phyloP scores from a whole-genome alignment of 2,888 invertebrate species.

The Yponomeuta sedellus region DNA sequence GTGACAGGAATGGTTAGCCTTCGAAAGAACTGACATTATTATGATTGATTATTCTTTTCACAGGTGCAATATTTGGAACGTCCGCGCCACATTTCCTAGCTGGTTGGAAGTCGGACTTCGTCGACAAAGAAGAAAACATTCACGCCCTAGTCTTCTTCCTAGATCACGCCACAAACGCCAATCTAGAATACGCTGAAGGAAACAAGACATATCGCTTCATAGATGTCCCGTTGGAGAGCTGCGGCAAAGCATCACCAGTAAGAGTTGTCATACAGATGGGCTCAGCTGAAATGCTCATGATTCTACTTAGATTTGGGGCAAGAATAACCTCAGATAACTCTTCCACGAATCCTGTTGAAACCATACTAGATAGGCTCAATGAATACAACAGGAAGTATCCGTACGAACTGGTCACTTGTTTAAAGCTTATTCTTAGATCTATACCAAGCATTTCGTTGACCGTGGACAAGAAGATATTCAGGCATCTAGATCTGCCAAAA shows the following conservation, averaged over 20 bases:
- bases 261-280: conserved; percentile 85
- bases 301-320: conserved; percentile 84
- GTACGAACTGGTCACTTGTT: conserved; percentile 81
- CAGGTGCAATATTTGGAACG: conserved; percentile 88
- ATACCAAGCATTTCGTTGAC: conserved; percentile 77
- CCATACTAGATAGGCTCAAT: conserved; percentile 79
- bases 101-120: conserved; percentile 92
- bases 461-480: conserved; percentile 45
- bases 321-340: conserved; percentile 75
- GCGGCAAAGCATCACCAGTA: conserved; percentile 83
- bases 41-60: conserved; percentile 21
- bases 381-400: conserved; percentile 80
- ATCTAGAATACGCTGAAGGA: conserved; percentile 72
- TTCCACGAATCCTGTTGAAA: conserved; percentile 78
- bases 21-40: not conserved
- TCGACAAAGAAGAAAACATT: conserved; percentile 85
- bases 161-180: conserved; percentile 83
- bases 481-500: conserved; percentile 48
- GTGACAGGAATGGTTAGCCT: not conserved
- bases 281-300: conserved; percentile 83
- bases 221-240: conserved; percentile 89
- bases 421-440: conserved; percentile 81
- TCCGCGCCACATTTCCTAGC: conserved; percentile 88
- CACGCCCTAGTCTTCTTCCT: conserved; percentile 86
- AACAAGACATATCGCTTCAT: conserved; percentile 76